Conservation (phyloP, 2,797 vertebrate genomes). For the Hypotaenidia okinawae region DNA sequence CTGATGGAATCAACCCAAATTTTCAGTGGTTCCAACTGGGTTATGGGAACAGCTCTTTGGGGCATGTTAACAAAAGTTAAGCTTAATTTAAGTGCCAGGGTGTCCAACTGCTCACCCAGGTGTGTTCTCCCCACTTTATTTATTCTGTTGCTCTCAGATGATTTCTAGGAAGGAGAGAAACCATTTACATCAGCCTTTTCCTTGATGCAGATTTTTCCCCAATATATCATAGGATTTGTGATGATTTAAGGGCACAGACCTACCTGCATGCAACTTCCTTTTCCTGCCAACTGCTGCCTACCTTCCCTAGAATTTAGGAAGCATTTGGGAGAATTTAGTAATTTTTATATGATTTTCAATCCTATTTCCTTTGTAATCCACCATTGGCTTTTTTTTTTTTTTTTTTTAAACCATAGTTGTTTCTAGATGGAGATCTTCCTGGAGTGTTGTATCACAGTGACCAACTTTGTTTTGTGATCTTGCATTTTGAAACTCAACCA, state of each 20-base stretch:
- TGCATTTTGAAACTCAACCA: not conserved
- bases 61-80: too few relatives aligned
- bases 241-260: not conserved
- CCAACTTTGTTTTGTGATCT: not conserved
- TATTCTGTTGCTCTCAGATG: not conserved
- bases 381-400: not conserved
- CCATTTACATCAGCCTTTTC: not conserved
- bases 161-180: not conserved
- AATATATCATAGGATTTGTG: not conserved
- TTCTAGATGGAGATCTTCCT: not conserved
- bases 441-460: not conserved
- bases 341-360: not conserved
- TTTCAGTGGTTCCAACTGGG: not conserved
- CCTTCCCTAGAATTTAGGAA: not conserved
- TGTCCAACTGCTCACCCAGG: too few relatives aligned
- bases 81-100: not conserved
- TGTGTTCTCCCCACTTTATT: rapidly evolving
- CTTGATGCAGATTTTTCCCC: not conserved
- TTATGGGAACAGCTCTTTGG: not conserved
- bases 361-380: not conserved
- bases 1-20: not conserved
- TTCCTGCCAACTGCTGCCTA: not conserved
- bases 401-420: not conserved
- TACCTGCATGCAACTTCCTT: not conserved
- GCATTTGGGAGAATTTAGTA: too few relatives aligned